These are phyloP conservation scores for Arctopsyche grandis DNA, from an alignment of 1,140 invertebrate genomes.

Conservation along the genomic window DNA sequence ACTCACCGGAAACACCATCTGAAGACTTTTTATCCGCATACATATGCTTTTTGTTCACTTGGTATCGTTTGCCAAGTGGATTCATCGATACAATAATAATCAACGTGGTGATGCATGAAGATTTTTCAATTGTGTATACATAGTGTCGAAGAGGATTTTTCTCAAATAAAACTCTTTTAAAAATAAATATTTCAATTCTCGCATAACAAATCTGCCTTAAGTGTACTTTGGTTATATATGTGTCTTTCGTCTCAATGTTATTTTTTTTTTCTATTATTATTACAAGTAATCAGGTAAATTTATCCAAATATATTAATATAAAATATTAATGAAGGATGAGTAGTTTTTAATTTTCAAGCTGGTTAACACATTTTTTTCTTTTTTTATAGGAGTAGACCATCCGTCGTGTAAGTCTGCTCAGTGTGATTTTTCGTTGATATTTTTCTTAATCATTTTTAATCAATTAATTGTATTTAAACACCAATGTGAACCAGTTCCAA, in stretches of 20 bases:
- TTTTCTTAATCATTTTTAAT: constrained; percentile 48
- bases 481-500: constrained; percentile 48
- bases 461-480: constrained; percentile 53
- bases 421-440: constrained; percentile 53
- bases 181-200: neutral
- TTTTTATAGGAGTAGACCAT: constrained; percentile 70
- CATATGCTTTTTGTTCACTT: too few relatives aligned
- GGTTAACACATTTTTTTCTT: constrained; percentile 57
- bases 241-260: constrained; percentile 11
- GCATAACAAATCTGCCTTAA: constrained; percentile 18
- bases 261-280: neutral
- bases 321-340: too few relatives aligned
- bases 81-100: too few relatives aligned
- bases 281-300: neutral
- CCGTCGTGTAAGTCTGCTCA: constrained; percentile 66
- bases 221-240: constrained; percentile 11
- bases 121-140: too few relatives aligned
- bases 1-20: too few relatives aligned
- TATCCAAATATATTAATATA: neutral
- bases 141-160: too few relatives aligned
- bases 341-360: constrained; percentile 9
- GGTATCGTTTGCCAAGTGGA: too few relatives aligned
- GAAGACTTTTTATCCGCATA: too few relatives aligned
- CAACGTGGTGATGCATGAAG: too few relatives aligned
- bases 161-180: too few relatives aligned